Evolutionary conservation across 2,113 vertebrate genomes (phyloP).

Genomic region (Phodopus roborovskii): DNA sequence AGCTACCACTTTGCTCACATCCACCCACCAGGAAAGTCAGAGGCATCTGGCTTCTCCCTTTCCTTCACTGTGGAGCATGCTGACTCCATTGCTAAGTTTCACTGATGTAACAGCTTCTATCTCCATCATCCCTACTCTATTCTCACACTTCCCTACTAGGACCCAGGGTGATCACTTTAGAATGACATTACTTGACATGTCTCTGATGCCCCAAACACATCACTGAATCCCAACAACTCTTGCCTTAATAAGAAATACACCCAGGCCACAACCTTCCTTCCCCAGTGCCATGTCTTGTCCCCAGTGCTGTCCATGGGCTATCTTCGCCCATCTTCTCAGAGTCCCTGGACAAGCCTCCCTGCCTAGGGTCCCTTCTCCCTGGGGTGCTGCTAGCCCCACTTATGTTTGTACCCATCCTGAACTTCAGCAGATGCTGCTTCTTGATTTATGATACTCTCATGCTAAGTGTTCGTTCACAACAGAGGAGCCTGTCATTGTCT

Average conservation of each 20-base stretch:
- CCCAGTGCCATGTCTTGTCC: neutral
- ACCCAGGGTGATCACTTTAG: neutral
- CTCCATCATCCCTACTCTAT: neutral
- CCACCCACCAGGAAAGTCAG: neutral
- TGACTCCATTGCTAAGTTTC: neutral
- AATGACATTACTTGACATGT: neutral
- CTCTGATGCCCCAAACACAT: neutral
- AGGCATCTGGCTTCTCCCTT: neutral
- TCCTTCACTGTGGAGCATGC: neutral
- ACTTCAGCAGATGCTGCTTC: neutral
- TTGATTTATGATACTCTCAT: neutral
- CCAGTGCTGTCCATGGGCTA: neutral
- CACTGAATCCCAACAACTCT: neutral
- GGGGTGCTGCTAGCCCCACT: too few species aligned
- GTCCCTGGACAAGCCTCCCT: neutral
- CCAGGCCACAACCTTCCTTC: neutral
- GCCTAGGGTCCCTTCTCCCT: neutral
- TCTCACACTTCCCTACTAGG: neutral
- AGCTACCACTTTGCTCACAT: neutral
- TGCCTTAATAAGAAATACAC: neutral
- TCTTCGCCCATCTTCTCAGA: neutral
- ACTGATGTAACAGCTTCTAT: too few species aligned
- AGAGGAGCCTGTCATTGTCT: neutral
- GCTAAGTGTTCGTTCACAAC: neutral
- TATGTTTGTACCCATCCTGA: neutral